Evolutionary conservation across 2,113 vertebrate genomes (phyloP), one percentile per base, ranked within the genome.

Genomic region (Oreotrochilus melanogaster): DNA sequence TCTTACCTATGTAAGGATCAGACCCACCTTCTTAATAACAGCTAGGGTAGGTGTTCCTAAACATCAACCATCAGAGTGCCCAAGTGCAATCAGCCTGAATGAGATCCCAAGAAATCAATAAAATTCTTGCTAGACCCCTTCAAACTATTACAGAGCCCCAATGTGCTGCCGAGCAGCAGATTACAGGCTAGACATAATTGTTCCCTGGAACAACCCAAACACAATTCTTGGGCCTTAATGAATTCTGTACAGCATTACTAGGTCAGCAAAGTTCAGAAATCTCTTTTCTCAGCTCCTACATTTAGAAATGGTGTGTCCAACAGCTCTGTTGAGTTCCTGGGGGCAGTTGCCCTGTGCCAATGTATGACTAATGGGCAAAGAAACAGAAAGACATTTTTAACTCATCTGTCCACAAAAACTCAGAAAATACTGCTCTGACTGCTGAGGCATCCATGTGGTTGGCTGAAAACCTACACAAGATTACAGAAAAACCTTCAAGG

Each of bases 81-180:
- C 71, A 95, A 64, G 74, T 78, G 82, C 92, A 93, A 95, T 95
- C 89, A 96, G 88, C 39, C 39, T 78, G 89, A 95, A 96, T 75
- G 87, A 97, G 92, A 94, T 89, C 87, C 82, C 78, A 92, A 84
- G 64, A 94, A 96, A 97, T 97, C 93, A 94, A 97, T 95, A 95
- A 28, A 73, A 86, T 62, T 72, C 89, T 87, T 95, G 58, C 87
- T 62, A 92, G 86, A 66, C 64, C 61, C 62, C 91, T 96, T 95
- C 61, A 78, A 82, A 89, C 78, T 91, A 78, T 93, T 92, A 76
- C 15, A 50, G 78, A 94, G 76, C 43, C 75, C 19, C 88, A 75
- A 27, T 9, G 88, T 67, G 84, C 73, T 13, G 70, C 8, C 17
- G 50, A 94, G 56, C 69, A 79, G 73, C 78, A 75, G 71, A 86